Evolutionary conservation across 2,888 invertebrate species (phyloP).

Genomic region (Chamaedrilus cognettii): DNA sequence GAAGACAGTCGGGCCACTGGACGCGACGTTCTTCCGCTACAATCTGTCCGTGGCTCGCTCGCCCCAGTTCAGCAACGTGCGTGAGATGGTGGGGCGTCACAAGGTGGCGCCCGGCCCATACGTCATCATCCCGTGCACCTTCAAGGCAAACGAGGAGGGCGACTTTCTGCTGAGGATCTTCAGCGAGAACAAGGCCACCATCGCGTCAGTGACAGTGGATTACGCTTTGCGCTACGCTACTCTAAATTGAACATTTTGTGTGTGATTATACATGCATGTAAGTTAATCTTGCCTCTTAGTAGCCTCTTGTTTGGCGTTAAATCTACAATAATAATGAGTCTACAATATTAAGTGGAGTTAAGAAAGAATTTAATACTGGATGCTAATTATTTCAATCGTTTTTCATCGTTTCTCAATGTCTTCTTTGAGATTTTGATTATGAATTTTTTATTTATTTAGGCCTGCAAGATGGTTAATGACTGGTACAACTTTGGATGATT

Average conservation of each 20-base stretch:
- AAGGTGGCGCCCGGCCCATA: conserved; percentile 88
- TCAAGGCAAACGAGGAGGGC: conserved; percentile 93
- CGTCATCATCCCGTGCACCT: conserved; percentile 94
- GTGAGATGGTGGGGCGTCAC: conserved; percentile 57
- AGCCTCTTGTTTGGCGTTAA: neutral
- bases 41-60: conserved; percentile 88
- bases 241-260: too few species aligned
- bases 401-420: too few species aligned
- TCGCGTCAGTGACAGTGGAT: conserved; percentile 24
- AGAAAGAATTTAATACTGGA: too few species aligned
- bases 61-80: conserved; percentile 90
- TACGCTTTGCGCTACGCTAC: too few species aligned
- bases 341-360: too few species aligned
- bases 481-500: too few species aligned
- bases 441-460: too few species aligned
- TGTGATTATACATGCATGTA: neutral
- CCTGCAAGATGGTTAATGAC: too few species aligned
- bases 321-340: neutral
- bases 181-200: conserved; percentile 68
- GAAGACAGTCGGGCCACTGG: conserved; percentile 65
- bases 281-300: neutral
- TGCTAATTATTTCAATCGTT: too few species aligned
- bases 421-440: too few species aligned
- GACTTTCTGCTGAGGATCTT: conserved; percentile 93
- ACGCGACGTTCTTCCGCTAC: conserved; percentile 90